Evolutionary conservation across 2,797 vertebrate genomes (phyloP), one percentile per base, ranked within the genome.

Genomic region (Tamandua tetradactyla): DNA sequence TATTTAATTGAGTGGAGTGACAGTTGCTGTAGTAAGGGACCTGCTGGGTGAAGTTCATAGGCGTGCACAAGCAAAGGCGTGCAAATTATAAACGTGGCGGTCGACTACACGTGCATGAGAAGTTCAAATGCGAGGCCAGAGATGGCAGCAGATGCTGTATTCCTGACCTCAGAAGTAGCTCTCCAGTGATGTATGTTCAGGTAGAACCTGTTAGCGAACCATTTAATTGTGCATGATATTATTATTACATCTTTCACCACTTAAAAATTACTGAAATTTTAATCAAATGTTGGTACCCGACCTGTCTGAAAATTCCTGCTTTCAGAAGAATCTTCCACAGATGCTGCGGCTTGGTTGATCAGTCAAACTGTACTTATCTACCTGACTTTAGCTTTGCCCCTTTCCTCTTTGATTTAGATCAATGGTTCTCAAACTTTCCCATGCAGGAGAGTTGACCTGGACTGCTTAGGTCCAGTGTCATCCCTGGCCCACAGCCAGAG

Each of bases 241-340:
- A 91, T 87, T 71, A 61, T 79, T 79, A 55, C 9, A 62, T 62
- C 11, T 84, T 84, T 80, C 81, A 64, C 44, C 30, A 35, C 44
- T 25, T 83, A 18, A 89, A 69, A 59, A 68, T 79, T 71, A 90
- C 35, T 91, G 35, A 91, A 5, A 5, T 85, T 35, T 61, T 61
- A 37, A 22, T 89, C 78, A 92, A 59, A 72, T 42, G 6, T 37
- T 85, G 18, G 32, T 55, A 69, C 37, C 13, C 22, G 80, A 80
- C 18, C 52, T 91, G 5, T 83, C 59, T 88, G 18, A 85, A 93
- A 95, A 61, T 64, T 55, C 74, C 22, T 96, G 22, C 79, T 78
- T 93, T 44, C 75, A 47, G 44, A 75, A 75, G 11, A 95, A 35
- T 71, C 14, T 35, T 93, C 37, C 37, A 90, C 12, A 82, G 22